Evolutionary conservation across 1,140 invertebrate genomes (phyloP), one percentile per base, ranked within the genome.

Genomic region (Aleiodes sp.): DNA sequence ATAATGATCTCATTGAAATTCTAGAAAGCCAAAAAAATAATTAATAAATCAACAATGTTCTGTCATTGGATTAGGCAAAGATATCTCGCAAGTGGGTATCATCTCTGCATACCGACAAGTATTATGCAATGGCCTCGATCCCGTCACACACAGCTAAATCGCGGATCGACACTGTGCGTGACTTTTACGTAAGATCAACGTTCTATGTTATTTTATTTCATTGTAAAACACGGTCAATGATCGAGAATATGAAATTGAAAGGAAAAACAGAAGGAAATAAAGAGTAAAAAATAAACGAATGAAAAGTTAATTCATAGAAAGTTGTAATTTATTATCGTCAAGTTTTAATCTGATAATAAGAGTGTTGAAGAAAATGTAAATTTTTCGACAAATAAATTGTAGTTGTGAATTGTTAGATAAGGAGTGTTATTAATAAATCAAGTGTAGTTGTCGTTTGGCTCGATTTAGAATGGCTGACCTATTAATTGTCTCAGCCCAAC

Each of bases 111-210:
- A 63, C 41, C 39, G 41, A 57, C 10, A 29, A 8, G 60, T 14
- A 71, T 71, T 71, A 71, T 68, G 70, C 65, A 68, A 71, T 63
- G 65, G 41, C 65, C 61, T 43, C 70, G 46, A 67, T 67, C 46
- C 24, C 61, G 41, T 59, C n/a, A n/a, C n/a, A n/a, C n/a, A n/a
- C n/a, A n/a, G n/a, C n/a, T 71, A 52, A 71, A 71, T 71, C 65
- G 65, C 70, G 68, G 62, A n/a, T 71, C 70, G 70, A 71, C 68
- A 68, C 59, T 16, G 41, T n/a, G 43, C 60, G 28, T 66, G 29
- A 66, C 41, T 56, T 66, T 66, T 66, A 66, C 46, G 64, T 66
- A 66, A 66, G 29, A 66, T 29, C 35, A 43, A 39, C n/a, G 41
- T 65, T 31, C 14, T 64, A 21, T 12, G 46, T 24, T 3, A 52